A percentile compares a stretch with the other conserved stretches of the same genome.
These are phyloP conservation scores for Danionella dracula DNA, from an alignment of 2,797 vertebrate species.

Conservation along the genomic window DNA sequence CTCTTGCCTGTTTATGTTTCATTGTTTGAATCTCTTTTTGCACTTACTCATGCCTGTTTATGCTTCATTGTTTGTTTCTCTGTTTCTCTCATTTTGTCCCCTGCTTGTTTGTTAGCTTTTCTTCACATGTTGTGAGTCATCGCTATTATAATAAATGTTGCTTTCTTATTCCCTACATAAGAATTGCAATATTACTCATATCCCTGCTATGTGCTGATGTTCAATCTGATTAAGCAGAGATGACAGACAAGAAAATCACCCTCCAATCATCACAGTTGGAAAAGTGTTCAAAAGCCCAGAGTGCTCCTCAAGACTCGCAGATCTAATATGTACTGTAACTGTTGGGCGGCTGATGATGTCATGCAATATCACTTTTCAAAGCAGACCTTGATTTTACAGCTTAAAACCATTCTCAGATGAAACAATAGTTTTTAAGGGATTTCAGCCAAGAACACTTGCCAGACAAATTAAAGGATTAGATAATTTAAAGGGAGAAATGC, in stretches of 20 bases:
- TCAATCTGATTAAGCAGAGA: constrained; percentile 56
- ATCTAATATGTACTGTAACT: constrained; percentile 43
- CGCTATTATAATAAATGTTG: no score
- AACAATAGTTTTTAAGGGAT: constrained; percentile 25
- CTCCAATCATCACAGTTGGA: constrained; percentile 50
- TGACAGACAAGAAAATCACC: constrained; percentile 54
- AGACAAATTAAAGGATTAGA: constrained; percentile 17
- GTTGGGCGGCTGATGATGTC: constrained; percentile 53
- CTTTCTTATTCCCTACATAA: constrained; percentile 24
- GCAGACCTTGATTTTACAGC: constrained; percentile 48
- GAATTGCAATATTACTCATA: constrained; percentile 54
- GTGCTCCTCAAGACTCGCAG: constrained; percentile 49
- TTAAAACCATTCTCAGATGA: constrained; percentile 46
- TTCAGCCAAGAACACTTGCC: constrained; percentile 31
- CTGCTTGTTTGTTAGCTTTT: no score
- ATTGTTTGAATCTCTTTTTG: no score
- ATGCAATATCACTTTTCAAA: constrained; percentile 45
- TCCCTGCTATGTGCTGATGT: constrained; percentile 59
- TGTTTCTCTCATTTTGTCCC: no score
- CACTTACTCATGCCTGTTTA: no score
- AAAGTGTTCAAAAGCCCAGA: background rate
- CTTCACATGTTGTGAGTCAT: no score
- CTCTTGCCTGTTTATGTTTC: no score
- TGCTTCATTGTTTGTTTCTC: no score
- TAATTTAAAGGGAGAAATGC: constrained; percentile 27